Evolutionary conservation across 2,888 invertebrate species (phyloP), one percentile per base, ranked within the genome.

Genomic region (Hypomecis atomaria): DNA sequence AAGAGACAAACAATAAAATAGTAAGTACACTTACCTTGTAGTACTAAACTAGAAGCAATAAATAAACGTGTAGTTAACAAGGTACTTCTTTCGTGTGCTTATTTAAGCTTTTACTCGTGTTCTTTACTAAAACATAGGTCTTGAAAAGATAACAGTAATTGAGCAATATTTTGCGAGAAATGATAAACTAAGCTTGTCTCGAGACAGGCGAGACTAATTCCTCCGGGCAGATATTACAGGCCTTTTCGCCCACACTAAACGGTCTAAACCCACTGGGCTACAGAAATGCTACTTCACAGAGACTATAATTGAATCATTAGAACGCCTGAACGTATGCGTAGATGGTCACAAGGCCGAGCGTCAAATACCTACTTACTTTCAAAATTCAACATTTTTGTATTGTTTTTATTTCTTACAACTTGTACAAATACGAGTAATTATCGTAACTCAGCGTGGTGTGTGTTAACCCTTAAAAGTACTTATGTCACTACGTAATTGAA

Each of bases 121-220:
- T 47, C 34, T 57, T 42, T 48, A 34, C 33, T 48, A 40, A 38
- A 33, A 57, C 40, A 48, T 42, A 57, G 48, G 42, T 57, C 42
- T 42, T 57, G 23, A 38, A 6, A 36, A 54, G 42, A 49, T 55
- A 49, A 48, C 11, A 48, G 13, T 44, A 42, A 60, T 70, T 71
- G 67, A 70, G 69, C 67, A 70, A 67, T 60, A 54, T 60, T 48
- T 54, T 50, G 54, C 54, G 23, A 13, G 54, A 54, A 60, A 43
- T 54, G 49, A 55, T 61, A 60, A 42, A 48, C 60, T 47, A 42
- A 53, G 47, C 53, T 23, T 6, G 38, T 23, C 43, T 34, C 44
- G 9, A 38, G 40, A 44, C 58, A 54, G 61, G 13, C 44, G 9
- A 38, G 40, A 44, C 58, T 58, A 65, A 58, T 58, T 65, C 49